Conservation (phyloP, 2,797 vertebrate genomes). For the Coregonus suidteri region DNA sequence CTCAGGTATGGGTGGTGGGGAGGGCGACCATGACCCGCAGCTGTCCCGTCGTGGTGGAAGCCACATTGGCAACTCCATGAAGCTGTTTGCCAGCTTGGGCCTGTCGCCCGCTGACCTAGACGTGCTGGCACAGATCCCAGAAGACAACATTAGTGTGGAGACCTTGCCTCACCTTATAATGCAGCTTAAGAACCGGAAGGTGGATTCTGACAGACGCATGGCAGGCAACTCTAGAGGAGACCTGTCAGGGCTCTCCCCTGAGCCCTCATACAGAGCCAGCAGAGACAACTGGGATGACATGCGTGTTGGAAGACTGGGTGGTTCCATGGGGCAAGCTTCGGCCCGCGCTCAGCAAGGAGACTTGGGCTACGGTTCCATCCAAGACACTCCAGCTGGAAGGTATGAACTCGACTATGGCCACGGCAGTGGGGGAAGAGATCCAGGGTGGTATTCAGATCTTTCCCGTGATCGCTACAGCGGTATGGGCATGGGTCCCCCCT, state of each 20-base stretch:
- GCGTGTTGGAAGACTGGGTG: constrained; percentile 59
- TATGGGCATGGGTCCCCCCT: constrained; percentile 57
- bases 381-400: constrained; percentile 58
- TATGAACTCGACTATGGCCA: constrained; percentile 62
- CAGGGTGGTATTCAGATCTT: constrained; percentile 68
- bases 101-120: constrained; percentile 80
- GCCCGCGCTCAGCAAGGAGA: constrained; percentile 58
- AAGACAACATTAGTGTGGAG: constrained; percentile 80
- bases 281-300: constrained; percentile 67
- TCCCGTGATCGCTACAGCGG: constrained; percentile 68
- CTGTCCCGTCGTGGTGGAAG: constrained; percentile 53
- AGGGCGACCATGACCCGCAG: constrained; percentile 58
- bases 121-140: constrained; percentile 75
- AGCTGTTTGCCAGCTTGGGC: constrained; percentile 80
- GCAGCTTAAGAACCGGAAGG: constrained; percentile 79
- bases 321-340: constrained; percentile 56
- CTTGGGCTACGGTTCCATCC: constrained; percentile 71
- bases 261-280: constrained; percentile 46
- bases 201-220: constrained; percentile 57
- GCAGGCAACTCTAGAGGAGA: constrained; percentile 39
- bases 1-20: constrained; percentile 54
- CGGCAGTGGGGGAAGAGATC: constrained; percentile 56
- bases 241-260: constrained; percentile 64
- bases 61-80: constrained; percentile 78
- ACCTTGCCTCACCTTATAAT: constrained; percentile 79